Evolutionary conservation across 2,113 vertebrate genomes (phyloP).

Genomic region (Eulemur macaco): DNA sequence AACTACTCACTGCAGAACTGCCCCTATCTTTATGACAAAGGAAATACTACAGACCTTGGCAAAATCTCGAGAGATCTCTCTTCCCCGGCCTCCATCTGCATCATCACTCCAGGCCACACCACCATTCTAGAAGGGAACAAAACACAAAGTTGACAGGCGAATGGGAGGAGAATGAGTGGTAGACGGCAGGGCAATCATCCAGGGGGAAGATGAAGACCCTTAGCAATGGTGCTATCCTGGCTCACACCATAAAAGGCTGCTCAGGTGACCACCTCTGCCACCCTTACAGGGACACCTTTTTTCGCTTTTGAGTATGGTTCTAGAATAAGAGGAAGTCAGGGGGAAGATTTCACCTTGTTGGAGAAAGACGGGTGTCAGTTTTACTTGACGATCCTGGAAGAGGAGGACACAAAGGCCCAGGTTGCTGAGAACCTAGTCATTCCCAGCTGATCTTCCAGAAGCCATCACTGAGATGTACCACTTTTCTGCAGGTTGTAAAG

Average conservation of each 20-base stretch:
- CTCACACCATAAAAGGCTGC: neutral
- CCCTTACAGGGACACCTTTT: neutral
- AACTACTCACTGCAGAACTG: neutral
- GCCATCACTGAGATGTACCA: neutral
- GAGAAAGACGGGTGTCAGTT: neutral
- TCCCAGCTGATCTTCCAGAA: neutral
- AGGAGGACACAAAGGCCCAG: neutral
- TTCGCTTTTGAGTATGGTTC: neutral
- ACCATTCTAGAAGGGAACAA: slow-evolving; percentile 86
- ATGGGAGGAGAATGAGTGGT: rapidly evolving
- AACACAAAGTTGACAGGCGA: slow-evolving; percentile 26
- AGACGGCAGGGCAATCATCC: neutral
- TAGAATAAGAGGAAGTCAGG: neutral
- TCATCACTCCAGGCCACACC: slow-evolving; percentile 90
- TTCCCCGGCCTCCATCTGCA: slow-evolving; percentile 87
- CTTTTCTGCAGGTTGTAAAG: neutral
- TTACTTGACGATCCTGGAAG: neutral
- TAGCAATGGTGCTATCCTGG: neutral
- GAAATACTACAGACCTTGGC: slow-evolving; percentile 89
- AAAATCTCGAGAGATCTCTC: slow-evolving; percentile 96
- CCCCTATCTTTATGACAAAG: neutral
- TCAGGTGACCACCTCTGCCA: neutral
- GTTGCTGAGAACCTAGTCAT: neutral
- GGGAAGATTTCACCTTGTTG: neutral
- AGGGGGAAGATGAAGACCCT: neutral